A percentile compares a stretch with the other conserved stretches of the same genome.
Conservation (phyloP, 2,797 vertebrate species). For the Amblyraja radiata region DNA sequence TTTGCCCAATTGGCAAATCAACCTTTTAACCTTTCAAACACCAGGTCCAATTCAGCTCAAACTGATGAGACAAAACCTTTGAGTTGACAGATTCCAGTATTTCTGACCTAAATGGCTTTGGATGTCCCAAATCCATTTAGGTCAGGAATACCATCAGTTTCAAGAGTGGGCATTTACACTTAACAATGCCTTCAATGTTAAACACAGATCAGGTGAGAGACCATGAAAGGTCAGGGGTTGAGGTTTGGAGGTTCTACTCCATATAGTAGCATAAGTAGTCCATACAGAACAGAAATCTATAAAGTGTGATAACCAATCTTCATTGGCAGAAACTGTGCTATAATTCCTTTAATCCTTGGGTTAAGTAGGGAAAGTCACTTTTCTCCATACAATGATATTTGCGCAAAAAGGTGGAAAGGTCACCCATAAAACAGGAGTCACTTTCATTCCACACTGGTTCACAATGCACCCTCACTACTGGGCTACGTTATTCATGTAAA, state of each 20-base stretch:
- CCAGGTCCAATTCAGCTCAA: constrained; percentile 3
- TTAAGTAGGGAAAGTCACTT: background rate
- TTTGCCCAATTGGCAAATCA: constrained; percentile 7
- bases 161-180: too few relatives aligned
- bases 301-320: background rate
- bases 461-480: background rate
- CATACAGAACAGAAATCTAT: background rate
- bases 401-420: background rate
- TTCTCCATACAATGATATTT: background rate
- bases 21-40: background rate
- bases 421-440: background rate
- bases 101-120: background rate
- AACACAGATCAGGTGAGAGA: background rate
- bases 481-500: background rate
- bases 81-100: background rate
- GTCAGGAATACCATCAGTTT: too few relatives aligned
- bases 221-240: background rate
- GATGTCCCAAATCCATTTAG: too few relatives aligned
- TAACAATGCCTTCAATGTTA: background rate
- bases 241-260: background rate
- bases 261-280: background rate
- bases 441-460: background rate
- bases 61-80: background rate
- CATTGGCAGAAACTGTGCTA: background rate
- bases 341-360: background rate